Conservation (phyloP, 2,797 vertebrate genomes). For the Rhabdomys pumilio region DNA sequence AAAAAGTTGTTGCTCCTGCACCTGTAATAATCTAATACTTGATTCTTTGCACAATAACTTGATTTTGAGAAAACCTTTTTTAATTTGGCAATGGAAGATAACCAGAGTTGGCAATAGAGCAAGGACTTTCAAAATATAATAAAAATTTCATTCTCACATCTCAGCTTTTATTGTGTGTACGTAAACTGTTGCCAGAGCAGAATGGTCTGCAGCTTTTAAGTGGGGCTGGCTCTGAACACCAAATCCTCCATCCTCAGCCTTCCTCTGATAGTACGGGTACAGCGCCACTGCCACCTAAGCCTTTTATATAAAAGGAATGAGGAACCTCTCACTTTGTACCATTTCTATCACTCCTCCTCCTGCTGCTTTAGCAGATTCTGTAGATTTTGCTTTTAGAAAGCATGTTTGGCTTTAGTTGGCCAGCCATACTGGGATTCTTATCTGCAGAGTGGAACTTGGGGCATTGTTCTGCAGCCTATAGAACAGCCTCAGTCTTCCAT, state of each 20-base stretch:
- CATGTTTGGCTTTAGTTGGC: not conserved
- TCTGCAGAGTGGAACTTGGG: not conserved
- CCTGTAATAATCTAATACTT: not conserved
- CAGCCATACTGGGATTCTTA: not conserved
- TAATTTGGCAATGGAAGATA: slow-evolving; percentile 32
- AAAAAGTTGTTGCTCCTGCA: not conserved
- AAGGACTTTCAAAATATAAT: slow-evolving; percentile 18
- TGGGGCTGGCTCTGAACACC: not conserved
- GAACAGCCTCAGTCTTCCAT: not conserved
- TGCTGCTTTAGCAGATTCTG: not conserved
- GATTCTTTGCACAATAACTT: not conserved
- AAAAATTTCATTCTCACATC: not conserved
- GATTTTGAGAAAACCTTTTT: not conserved
- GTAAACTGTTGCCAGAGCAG: not conserved
- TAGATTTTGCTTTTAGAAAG: not conserved
- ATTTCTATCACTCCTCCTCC: not conserved
- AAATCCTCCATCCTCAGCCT: not conserved
- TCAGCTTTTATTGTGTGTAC: not conserved
- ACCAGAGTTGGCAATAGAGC: not conserved
- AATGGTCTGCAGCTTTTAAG: not conserved
- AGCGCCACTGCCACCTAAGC: not conserved
- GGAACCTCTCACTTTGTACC: not conserved
- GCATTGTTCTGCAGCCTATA: not conserved
- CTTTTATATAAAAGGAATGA: not conserved
- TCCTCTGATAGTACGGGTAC: not conserved